These are phyloP conservation scores for Dicranocentrus wangi DNA, from an alignment of 2,888 invertebrate genomes.

Conservation along the genomic window DNA sequence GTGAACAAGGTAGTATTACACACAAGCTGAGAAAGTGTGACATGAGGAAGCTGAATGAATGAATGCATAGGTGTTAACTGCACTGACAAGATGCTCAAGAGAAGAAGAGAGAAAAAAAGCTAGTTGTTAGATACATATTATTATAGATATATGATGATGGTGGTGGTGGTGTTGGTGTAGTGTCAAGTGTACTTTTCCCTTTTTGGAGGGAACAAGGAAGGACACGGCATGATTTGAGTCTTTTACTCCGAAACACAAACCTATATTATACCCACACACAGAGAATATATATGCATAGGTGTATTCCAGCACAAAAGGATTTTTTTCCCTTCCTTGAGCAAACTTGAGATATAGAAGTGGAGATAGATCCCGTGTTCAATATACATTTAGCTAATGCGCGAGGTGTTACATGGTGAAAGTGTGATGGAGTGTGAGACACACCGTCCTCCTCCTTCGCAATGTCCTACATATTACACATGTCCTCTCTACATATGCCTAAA, in stretches of 20 bases:
- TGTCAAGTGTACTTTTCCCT: too few species aligned
- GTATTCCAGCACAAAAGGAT: background rate
- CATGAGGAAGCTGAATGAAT: slow-evolving; percentile 5
- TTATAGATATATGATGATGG: too few species aligned
- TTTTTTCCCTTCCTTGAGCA: background rate
- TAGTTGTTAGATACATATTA: too few species aligned
- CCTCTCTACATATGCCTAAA: slow-evolving; percentile 11
- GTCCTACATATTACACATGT: slow-evolving; percentile 39
- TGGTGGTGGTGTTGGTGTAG: too few species aligned
- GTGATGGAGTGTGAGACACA: slow-evolving; percentile 57
- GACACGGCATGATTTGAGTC: background rate
- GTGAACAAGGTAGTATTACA: background rate
- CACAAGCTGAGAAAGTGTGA: background rate
- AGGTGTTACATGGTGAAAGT: slow-evolving; percentile 48
- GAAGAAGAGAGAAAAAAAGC: too few species aligned
- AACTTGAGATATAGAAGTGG: background rate
- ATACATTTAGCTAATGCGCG: slow-evolving; percentile 37
- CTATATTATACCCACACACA: background rate
- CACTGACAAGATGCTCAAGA: slow-evolving; percentile 17
- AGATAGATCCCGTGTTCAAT: background rate
- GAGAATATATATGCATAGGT: background rate
- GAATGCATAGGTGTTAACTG: slow-evolving; percentile 48
- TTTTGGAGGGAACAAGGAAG: slow-evolving; percentile 1
- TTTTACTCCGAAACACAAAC: too few species aligned
- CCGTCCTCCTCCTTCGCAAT: slow-evolving; percentile 46